Percentiles rank a stretch among this genome's conserved stretches.
Conservation (phyloP, 2,797 vertebrate genomes). For the Pipistrellus nathusii region DNA sequence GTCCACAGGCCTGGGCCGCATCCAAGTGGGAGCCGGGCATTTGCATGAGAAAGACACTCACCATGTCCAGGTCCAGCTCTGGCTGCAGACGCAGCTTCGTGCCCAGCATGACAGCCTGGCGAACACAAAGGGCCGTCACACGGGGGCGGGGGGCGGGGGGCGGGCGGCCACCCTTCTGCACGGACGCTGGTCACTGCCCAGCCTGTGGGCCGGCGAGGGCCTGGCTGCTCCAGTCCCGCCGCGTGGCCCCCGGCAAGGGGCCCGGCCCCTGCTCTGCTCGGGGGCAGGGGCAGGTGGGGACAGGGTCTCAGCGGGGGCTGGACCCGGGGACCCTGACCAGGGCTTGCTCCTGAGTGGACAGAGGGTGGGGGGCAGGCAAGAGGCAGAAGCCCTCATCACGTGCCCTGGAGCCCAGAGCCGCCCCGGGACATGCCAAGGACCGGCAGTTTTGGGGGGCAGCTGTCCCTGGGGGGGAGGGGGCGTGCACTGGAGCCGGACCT, state of each 20-base stretch:
- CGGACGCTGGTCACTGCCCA: accelerated
- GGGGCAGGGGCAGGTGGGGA: not conserved
- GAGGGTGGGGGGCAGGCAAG: accelerated
- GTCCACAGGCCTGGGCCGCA: not conserved
- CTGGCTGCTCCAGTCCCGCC: accelerated
- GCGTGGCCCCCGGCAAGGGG: too few species aligned
- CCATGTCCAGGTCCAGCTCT: conserved; percentile 86
- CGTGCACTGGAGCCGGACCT: not conserved
- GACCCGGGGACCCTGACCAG: not conserved
- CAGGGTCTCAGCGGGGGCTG: not conserved
- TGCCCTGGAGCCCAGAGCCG: not conserved
- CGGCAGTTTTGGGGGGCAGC: not conserved
- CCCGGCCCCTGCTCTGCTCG: accelerated
- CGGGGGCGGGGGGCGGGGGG: not conserved
- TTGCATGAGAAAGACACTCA: conserved; percentile 75
- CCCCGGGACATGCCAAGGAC: not conserved
- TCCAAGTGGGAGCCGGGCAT: not conserved
- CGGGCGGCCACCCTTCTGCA: not conserved
- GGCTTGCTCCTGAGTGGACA: not conserved
- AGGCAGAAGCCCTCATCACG: too few species aligned
- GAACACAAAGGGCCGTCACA: conserved; percentile 15
- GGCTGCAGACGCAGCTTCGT: conserved; percentile 85
- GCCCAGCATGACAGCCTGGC: conserved; percentile 84
- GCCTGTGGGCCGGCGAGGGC: not conserved
- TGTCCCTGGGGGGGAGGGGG: not conserved